A percentile compares a stretch with the other conserved stretches of the same genome.
Evolutionary conservation across 1,140 invertebrate genomes (phyloP).

Genomic region (Andrena cerasifolii): DNA sequence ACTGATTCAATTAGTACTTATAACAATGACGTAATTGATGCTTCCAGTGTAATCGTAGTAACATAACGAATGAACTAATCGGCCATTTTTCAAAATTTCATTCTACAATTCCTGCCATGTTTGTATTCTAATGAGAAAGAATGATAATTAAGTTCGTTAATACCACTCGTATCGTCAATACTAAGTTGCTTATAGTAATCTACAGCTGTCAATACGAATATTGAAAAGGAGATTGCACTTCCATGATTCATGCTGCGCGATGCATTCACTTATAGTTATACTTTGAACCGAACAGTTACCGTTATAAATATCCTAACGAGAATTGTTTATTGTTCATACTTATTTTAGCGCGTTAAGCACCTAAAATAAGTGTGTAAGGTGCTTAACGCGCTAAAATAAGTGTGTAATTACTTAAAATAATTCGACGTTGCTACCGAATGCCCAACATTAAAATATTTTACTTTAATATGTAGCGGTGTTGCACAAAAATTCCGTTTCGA

Average conservation of each 20-base stretch:
- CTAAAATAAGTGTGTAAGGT: too few species aligned
- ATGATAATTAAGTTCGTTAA: conserved; percentile 22
- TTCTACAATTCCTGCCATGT: neutral
- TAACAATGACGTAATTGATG: conserved; percentile 13
- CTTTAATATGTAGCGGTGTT: neutral
- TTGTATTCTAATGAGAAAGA: conserved; percentile 26
- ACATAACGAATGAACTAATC: neutral
- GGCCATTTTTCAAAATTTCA: too few species aligned
- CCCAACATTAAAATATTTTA: neutral
- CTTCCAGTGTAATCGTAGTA: neutral
- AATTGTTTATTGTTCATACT: conserved; percentile 15
- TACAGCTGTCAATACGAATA: neutral
- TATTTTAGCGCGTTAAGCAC: neutral
- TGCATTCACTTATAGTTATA: neutral
- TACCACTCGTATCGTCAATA: neutral
- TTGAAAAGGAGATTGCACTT: conserved; percentile 10
- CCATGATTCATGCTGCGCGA: conserved; percentile 7
- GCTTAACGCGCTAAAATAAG: too few species aligned
- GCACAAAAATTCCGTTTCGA: neutral
- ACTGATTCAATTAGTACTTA: neutral
- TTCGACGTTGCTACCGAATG: neutral
- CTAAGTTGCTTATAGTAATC: conserved; percentile 25
- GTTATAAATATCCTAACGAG: neutral
- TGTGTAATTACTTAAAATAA: neutral
- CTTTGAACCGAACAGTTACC: neutral